Conservation (phyloP, 2,797 vertebrate species). For the Okamejei kenojei region DNA sequence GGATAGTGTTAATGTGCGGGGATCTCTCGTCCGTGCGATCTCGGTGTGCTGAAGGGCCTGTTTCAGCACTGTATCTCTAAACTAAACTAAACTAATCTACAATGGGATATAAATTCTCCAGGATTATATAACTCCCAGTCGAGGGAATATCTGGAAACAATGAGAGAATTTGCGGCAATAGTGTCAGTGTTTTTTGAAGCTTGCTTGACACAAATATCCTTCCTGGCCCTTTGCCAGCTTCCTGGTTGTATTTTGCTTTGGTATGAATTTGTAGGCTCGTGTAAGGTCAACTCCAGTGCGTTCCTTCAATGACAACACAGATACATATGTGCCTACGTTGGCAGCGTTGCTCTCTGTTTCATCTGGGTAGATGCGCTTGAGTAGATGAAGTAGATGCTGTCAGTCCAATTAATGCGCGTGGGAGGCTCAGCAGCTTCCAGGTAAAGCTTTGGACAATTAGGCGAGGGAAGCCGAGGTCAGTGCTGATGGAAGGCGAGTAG, state of each 20-base stretch:
- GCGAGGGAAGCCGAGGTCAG: background rate
- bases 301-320: background rate
- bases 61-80: too few relatives aligned
- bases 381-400: background rate
- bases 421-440: background rate
- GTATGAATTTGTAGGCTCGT: too few relatives aligned
- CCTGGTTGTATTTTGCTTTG: background rate
- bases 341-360: slow-evolving; percentile 9
- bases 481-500: too few relatives aligned
- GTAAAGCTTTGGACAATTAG: background rate
- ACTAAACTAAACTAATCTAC: too few relatives aligned
- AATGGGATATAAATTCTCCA: too few relatives aligned
- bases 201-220: too few relatives aligned
- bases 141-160: background rate
- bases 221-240: background rate
- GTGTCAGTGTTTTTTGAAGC: background rate
- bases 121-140: background rate
- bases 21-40: too few relatives aligned
- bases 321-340: background rate
- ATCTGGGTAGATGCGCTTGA: background rate
- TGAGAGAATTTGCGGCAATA: background rate
- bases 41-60: too few relatives aligned
- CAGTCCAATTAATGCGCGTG: background rate
- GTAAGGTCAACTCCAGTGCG: background rate
- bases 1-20: too few relatives aligned